These are phyloP conservation scores for Aix galericulata DNA, from an alignment of 2,113 vertebrate genomes.

Conservation along the genomic window DNA sequence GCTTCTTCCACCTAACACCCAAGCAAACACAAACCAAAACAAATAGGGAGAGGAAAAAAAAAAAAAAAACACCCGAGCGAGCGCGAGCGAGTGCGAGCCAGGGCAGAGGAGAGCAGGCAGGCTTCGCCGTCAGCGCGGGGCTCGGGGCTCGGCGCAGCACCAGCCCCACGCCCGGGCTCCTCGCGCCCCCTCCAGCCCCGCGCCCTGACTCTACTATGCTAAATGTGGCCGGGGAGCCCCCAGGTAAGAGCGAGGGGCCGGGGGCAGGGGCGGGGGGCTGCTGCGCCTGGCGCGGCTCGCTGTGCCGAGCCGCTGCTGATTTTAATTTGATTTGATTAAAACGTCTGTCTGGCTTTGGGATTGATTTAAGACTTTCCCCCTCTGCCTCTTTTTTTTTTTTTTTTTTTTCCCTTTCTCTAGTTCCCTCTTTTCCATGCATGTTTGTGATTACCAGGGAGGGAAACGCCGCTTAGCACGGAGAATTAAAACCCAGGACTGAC, in stretches of 20 bases:
- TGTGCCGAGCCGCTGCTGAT: slow-evolving; percentile 42
- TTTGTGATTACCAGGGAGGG: slow-evolving; percentile 71
- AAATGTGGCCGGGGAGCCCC: slow-evolving; percentile 64
- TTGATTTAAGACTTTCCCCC: slow-evolving; percentile 69
- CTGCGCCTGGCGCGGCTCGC: background rate
- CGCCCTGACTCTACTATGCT: slow-evolving; percentile 67
- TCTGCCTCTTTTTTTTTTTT: background rate
- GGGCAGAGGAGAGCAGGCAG: slow-evolving; percentile 35
- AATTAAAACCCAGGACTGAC: slow-evolving; percentile 58
- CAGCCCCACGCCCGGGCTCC: slow-evolving; percentile 11
- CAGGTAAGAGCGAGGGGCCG: slow-evolving; percentile 55
- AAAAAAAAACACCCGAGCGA: background rate
- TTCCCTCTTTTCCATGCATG: slow-evolving; percentile 70
- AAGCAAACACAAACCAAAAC: slow-evolving; percentile 44
- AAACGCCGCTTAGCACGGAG: slow-evolving; percentile 55
- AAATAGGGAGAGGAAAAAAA: background rate
- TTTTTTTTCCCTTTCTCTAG: background rate
- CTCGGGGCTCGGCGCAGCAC: background rate
- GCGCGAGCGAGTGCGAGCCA: background rate
- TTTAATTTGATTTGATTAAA: slow-evolving; percentile 72
- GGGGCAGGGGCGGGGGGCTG: slow-evolving; percentile 22
- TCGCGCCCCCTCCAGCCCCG: background rate
- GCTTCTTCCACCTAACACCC: slow-evolving; percentile 29
- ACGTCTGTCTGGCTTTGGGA: slow-evolving; percentile 66
- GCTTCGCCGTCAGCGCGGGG: background rate